Evolutionary conservation across 1,140 invertebrate species (phyloP).

Genomic region (Eufriesea mexicana): DNA sequence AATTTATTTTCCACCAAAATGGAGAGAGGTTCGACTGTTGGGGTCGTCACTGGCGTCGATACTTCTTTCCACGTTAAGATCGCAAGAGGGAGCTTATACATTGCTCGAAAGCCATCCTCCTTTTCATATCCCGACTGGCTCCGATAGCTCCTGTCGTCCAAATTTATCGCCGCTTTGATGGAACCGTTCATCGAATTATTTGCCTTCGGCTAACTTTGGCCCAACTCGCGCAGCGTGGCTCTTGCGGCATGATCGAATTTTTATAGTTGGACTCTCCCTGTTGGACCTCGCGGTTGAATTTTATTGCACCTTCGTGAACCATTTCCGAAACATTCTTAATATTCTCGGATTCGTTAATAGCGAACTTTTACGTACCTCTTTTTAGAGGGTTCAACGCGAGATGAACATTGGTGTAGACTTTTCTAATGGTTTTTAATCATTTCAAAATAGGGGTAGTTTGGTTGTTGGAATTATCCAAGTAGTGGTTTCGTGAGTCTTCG

Average conservation of each 20-base stretch:
- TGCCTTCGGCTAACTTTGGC: background rate
- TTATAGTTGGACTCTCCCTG: background rate
- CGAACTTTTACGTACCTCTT: background rate
- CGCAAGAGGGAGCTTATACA: constrained; percentile 29
- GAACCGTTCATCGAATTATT: constrained; percentile 54
- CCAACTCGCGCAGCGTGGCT: too few species aligned
- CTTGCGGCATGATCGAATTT: background rate
- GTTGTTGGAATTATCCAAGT: too few species aligned
- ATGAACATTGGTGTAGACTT: too few species aligned
- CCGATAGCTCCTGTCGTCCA: constrained; percentile 20
- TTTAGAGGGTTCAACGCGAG: too few species aligned
- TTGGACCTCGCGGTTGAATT: background rate
- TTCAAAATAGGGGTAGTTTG: too few species aligned
- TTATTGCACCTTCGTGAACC: background rate
- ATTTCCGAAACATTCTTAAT: background rate
- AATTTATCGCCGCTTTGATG: constrained; percentile 68
- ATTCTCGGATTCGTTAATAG: background rate
- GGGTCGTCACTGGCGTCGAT: constrained; percentile 39
- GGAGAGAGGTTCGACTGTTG: constrained; percentile 50
- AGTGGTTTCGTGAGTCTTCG: too few species aligned
- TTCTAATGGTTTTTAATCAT: too few species aligned
- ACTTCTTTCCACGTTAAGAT: constrained; percentile 44
- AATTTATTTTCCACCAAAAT: constrained; percentile 70
- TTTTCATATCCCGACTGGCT: constrained; percentile 61
- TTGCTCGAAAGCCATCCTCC: constrained; percentile 10